Base-by-base conservation (phyloP, 2,113 vertebrate species). In the Pygoscelis adeliae region DNA sequence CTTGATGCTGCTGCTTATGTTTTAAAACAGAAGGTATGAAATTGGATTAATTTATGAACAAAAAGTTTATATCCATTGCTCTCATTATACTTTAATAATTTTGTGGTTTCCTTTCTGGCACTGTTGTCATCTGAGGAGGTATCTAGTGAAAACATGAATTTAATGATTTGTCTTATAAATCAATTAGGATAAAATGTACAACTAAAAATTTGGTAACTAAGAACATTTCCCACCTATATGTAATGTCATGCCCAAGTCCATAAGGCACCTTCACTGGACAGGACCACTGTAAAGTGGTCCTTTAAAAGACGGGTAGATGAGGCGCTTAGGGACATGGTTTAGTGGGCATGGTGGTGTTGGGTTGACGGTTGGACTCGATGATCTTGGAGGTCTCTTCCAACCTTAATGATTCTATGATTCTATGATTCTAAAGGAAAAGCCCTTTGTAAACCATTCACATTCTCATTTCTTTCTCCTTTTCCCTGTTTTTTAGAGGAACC, bases 111-210 rank as follows among this genome's bases (percentile, higher is more conserved):
- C n/a, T 47, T 82, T 96, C 74, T 86, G 52, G 46, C 63, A 34
- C 29, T 63, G 17, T 59, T 93, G 66, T 62, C 38, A 46, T 74
- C 79, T 80, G 53, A 83, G 25, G 13, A 77, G 9, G 6, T 62
- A 44, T 38, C 19, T 65, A 74, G 23, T 61, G 40, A 85, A 95
- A 89, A 55, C 38, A 78, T 34, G 1, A 77, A 87, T 84, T 85
- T 62, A 93, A 81, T 85, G 1, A 36, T 66, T 92, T 61, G 5
- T 76, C 46, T 65, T 70, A 83, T 38, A 83, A 81, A 83, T 73
- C 0, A 0, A 36, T 42, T n/a, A 63, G 21, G 21, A 73, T 81
- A 72, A 86, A 84, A 65, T 0, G 0, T 59, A 25, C 23, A 53
- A 42, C 13, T 49, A 38, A 38, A 92, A 58, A 25, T 55, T 49